Base-by-base conservation (phyloP, 1,140 invertebrate genomes). In the Stegodyphus mimosarum region DNA sequence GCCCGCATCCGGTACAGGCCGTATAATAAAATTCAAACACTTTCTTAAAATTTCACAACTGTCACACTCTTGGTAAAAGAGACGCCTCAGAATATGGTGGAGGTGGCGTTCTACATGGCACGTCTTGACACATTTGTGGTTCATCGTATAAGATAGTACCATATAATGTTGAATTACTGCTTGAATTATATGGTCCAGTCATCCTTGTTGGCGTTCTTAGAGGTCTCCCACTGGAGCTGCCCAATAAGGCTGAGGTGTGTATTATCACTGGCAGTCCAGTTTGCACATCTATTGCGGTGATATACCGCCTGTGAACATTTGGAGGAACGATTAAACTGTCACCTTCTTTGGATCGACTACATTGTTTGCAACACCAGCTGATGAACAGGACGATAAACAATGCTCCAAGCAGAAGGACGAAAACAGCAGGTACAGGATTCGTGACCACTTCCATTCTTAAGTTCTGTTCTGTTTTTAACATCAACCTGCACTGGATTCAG, bases 211-310 rank as follows among this genome's bases (percentile, higher is more conserved):
- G 55, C 9, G 55, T 60, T 60, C 55, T 9, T 15, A 60, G 55
- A 11, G 9, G 9, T 11, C 15, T 15, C 5, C 55, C 55, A 60
- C 5, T 9, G 15, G 1, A 2, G 3, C 33, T 33, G 33, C 33
- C 33, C 3, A 33, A 33, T 33, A 33, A 33, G 33, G 33, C 33
- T 33, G 33, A 33, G 33, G 33, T 33, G 33, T 33, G 33, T 9
- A 81, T 52, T 6, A 72, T 55, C 4, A 81, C 78, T 18, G 78
- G 78, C 18, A 81, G 2, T 48, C 78, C 78, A 72, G 78, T 81
- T 10, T 81, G 78, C n/a, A 81, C 78, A 13, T 81, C 78, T 6
- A 81, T 72, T 18, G 70, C 72, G 7, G 53, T 72, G 15, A 71
- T 50, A 69, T 81, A 72, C 33, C 78, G 53, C 6, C 69, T 71